Base-by-base conservation (phyloP, 2,888 invertebrate genomes). In the Galerucella pusilla region DNA sequence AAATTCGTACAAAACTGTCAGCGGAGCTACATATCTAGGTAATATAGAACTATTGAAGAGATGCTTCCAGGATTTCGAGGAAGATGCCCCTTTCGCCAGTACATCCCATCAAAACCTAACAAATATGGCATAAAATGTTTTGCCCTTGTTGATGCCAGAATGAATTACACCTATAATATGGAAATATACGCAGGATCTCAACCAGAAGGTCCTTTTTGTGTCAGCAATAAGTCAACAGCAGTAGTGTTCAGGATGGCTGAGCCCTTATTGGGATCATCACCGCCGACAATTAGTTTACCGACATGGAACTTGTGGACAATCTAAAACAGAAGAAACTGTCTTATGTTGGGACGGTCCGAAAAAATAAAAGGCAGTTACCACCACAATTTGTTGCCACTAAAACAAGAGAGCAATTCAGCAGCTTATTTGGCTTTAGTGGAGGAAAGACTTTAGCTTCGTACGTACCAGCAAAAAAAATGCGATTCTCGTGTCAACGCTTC, bases 331-430 rank as follows among this genome's bases (percentile, higher is more conserved):
- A 78, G 12, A 65, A 71, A 35, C 70, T 80, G n/a, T 77, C 77
- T 10, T 75, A 78, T 66, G 25, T 81, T 60, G 79, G 81, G 16
- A 79, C 81, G 9, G 20, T 80, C 16, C 76, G 75, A 73, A 81
- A 78, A 68, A 81, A 81, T 64, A 80, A 80, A 73, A 35, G 73
- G 54, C 49, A 73, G 68, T 28, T 77, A 49, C 67, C 73, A 10
- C 12, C 42, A 10, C 11, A 73, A 61, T 73, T 77, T 16, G 25
- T 66, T n/a, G 42, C 12, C 10, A 59, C 20, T 12, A 66, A 54
- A 64, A 9, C 10, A 14, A 46, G 77, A 65, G 25, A 59, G 25
- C 16, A 54, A 68, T 42, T 57, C n/a, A 54, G 59, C 54, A 72
- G 64, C 14, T 6, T 73, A 28, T 83, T 77, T 73, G 80, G 78